Conservation (phyloP, 2,888 invertebrate species). For the Ophion ventricosus region DNA sequence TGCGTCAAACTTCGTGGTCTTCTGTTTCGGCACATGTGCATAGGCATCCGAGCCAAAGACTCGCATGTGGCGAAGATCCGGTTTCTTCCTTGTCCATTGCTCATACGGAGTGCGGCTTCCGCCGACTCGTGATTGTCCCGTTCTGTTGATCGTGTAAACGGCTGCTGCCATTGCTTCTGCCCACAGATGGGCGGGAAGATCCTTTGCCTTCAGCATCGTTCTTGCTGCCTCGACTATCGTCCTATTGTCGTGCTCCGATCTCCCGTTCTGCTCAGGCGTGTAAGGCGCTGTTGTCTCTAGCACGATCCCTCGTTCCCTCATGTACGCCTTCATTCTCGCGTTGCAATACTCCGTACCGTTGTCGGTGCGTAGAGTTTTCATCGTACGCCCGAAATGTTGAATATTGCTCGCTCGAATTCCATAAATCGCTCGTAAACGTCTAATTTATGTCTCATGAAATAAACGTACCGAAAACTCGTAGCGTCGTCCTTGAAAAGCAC, state of each 20-base stretch:
- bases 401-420: background rate
- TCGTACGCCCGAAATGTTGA: constrained; percentile 24
- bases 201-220: constrained; percentile 45
- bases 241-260: constrained; percentile 59
- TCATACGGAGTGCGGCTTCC: constrained; percentile 48
- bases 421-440: background rate
- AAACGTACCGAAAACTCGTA: background rate
- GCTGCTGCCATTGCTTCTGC: constrained; percentile 60
- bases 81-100: constrained; percentile 56
- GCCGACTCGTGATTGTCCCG: constrained; percentile 33
- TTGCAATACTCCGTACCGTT: constrained; percentile 35
- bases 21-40: constrained; percentile 39
- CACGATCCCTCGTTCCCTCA: constrained; percentile 47
- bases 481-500: background rate
- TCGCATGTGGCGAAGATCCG: constrained; percentile 35
- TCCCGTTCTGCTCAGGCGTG: constrained; percentile 62
- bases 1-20: constrained; percentile 48
- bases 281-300: constrained; percentile 53
- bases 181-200: constrained; percentile 55
- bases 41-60: constrained; percentile 37
- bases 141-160: constrained; percentile 43
- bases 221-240: constrained; percentile 57
- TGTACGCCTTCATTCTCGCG: background rate
- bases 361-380: constrained; percentile 11
- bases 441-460: background rate